Percentiles rank a stretch among this genome's conserved stretches.
These are phyloP conservation scores for Drosophila willistoni DNA, from an alignment of 1,140 invertebrate genomes.

Conservation along the genomic window DNA sequence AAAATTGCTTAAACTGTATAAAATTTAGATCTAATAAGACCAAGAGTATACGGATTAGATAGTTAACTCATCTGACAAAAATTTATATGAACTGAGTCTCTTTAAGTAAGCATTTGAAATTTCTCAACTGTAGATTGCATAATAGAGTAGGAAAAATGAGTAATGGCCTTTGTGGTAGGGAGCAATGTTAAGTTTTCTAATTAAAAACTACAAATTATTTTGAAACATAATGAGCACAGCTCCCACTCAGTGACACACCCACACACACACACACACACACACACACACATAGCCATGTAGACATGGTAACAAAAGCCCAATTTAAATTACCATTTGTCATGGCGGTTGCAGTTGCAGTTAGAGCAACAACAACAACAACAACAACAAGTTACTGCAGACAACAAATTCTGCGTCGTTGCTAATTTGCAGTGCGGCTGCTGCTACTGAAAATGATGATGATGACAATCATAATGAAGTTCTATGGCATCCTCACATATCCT, in stretches of 20 bases:
- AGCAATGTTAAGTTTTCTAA: conserved; percentile 70
- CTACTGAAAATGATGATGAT: conserved; percentile 20
- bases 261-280: background rate
- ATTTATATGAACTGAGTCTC: background rate
- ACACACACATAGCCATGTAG: background rate
- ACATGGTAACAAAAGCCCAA: conserved; percentile 62
- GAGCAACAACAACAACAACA: conserved; percentile 24
- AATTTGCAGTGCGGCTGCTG: conserved; percentile 58
- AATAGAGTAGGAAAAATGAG: background rate
- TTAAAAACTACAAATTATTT: conserved; percentile 80
- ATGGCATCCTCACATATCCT: conserved; percentile 10
- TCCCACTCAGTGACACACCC: conserved; percentile 19
- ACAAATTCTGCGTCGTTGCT: conserved; percentile 47
- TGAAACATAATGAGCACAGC: conserved; percentile 61
- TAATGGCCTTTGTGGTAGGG: conserved; percentile 14
- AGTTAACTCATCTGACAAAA: background rate
- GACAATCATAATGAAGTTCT: conserved; percentile 47
- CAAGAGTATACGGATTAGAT: no score
- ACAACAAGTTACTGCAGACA: conserved; percentile 20
- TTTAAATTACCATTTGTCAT: conserved; percentile 81
- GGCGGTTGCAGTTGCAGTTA: conserved; percentile 41
- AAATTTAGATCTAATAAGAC: no score
- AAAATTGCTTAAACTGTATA: no score
- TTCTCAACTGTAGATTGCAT: background rate
- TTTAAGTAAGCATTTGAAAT: background rate